These are phyloP conservation scores for Melolontha melolontha DNA, from an alignment of 2,888 invertebrate genomes.

Conservation along the genomic window DNA sequence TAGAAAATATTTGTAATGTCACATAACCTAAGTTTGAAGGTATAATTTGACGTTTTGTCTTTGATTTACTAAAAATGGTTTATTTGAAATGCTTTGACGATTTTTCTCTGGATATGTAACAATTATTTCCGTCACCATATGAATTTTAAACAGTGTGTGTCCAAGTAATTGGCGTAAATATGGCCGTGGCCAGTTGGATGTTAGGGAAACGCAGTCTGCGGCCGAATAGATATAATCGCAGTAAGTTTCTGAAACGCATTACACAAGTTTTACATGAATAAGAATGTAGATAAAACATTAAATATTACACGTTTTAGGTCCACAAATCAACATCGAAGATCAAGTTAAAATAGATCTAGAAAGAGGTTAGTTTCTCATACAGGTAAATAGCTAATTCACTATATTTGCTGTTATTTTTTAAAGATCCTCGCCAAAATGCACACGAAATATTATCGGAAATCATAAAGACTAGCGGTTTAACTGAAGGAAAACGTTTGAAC, in stretches of 20 bases:
- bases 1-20: constrained; percentile 37
- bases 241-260: constrained; percentile 51
- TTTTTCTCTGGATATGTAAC: constrained; percentile 37
- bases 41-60: constrained; percentile 51
- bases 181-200: constrained; percentile 71
- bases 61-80: constrained; percentile 45
- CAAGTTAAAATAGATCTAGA: constrained; percentile 68
- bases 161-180: constrained; percentile 51
- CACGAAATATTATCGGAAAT: constrained; percentile 74
- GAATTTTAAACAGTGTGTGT: constrained; percentile 19
- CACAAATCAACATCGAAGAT: constrained; percentile 71
- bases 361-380: constrained; percentile 63
- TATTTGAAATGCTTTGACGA: constrained; percentile 39
- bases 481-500: constrained; percentile 84
- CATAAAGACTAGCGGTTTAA: constrained; percentile 73
- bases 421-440: constrained; percentile 72
- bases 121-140: constrained; percentile 20
- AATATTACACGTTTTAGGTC: constrained; percentile 64
- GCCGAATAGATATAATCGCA: constrained; percentile 66
- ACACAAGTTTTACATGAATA: constrained; percentile 8
- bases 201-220: constrained; percentile 66
- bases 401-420: constrained; percentile 45
- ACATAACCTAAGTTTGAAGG: constrained; percentile 52
- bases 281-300: constrained; percentile 28
- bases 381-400: constrained; percentile 14